Percentiles rank a stretch among this genome's conserved stretches.
phyloP scores from a whole-genome alignment of 2,113 vertebrate genomes.

The Beaufortia kweichowensis region DNA sequence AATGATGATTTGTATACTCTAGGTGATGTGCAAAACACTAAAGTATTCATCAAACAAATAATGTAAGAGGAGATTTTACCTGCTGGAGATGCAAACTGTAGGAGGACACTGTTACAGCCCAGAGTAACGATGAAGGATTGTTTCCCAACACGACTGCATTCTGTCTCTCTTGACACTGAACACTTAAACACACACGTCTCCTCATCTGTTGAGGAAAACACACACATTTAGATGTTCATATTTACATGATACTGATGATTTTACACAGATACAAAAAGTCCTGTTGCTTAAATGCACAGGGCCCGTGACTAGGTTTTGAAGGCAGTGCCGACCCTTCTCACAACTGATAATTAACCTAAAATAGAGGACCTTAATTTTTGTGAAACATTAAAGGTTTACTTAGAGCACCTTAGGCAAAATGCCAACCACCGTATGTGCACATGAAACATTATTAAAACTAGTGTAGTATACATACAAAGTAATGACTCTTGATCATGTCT shows the following conservation, averaged over 20 bases:
- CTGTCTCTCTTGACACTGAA: conserved; percentile 85
- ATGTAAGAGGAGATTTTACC: conserved; percentile 65
- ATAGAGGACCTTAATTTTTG: neutral
- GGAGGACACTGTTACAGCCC: conserved; percentile 91
- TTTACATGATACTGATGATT: too few species aligned
- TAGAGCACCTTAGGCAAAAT: neutral
- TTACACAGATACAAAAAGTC: too few species aligned
- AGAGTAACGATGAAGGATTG: conserved; percentile 96
- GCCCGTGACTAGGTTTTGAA: too few species aligned
- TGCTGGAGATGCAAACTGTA: conserved; percentile 89
- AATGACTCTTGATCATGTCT: too few species aligned
- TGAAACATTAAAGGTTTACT: neutral
- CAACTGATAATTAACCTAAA: too few species aligned
- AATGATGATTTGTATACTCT: too few species aligned
- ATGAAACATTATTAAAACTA: too few species aligned
- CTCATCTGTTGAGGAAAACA: conserved; percentile 72
- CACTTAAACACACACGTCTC: conserved; percentile 92
- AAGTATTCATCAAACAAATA: neutral
- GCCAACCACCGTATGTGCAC: neutral
- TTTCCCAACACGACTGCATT: conserved; percentile 94
- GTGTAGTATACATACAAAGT: too few species aligned
- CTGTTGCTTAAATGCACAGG: too few species aligned
- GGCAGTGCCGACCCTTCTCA: too few species aligned
- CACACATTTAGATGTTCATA: neutral
- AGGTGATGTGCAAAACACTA: neutral